Base-by-base conservation (phyloP, 2,797 vertebrate species). In the Scyliorhinus canicula region DNA sequence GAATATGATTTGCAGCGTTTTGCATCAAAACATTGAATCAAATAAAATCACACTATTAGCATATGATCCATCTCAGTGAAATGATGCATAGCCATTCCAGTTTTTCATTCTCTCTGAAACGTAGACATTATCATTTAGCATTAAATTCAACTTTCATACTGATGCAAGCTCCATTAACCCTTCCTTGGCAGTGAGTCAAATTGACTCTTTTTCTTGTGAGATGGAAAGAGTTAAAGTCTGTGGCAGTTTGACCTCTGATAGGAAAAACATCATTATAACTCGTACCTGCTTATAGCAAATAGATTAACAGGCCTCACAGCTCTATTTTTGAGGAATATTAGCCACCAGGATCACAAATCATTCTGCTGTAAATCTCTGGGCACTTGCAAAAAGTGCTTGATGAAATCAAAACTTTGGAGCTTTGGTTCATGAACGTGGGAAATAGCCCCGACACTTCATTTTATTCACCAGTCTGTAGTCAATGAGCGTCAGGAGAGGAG, bases 181-280 rank as follows among this genome's bases (percentile, higher is more conserved):
- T 91, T 91, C 60, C 60, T 44, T 28, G n/a, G 35, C n/a, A 91
- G 24, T 28, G 19, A 26, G 21, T 16, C 88, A 91, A 65, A 91
- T 28, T 19, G 7, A 57, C 85, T 44, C 3, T 40, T 63, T 91
- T 21, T 65, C n/a, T 44, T 65, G n/a, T 65, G 57, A 60, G n/a
- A 65, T 26, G n/a, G 88, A 65, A 44, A 65, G 57, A 3, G 88
- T 91, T 91, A 91, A 65, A 65, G 60, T 91, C 60, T 26, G 65
- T 44, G 67, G 50, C n/a, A 50, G 19, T 74, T 94, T 74, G 8
- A 74, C 67, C 69, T 55, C 93, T 94, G 93, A 94, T 55, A 50
- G 67, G 67, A 94, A 52, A 94, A 94, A 74, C 67, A 71, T 94
- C 93, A 94, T 94, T 94, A 94, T 74, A 94, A n/a, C 67, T 74